Percentiles rank a stretch among this genome's conserved stretches.
These are phyloP conservation scores for Pelodiscus sinensis DNA, from an alignment of 2,113 vertebrate species.

Conservation along the genomic window DNA sequence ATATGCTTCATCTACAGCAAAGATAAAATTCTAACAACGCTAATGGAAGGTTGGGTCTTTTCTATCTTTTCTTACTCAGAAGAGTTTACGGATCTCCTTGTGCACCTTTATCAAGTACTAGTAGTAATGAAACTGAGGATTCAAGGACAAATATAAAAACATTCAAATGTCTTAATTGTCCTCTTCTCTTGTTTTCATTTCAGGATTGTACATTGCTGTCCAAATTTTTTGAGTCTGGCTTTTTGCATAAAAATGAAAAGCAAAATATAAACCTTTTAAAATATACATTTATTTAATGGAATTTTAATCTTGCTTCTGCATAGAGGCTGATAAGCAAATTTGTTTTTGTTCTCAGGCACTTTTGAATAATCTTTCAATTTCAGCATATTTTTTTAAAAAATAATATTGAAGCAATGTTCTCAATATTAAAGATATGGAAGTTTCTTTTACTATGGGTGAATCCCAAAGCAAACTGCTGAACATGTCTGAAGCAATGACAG, in stretches of 20 bases:
- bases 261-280: background rate
- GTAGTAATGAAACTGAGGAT: background rate
- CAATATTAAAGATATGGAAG: background rate
- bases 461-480: background rate
- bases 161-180: fast-evolving
- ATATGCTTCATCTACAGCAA: background rate
- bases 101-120: background rate
- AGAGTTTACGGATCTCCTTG: background rate
- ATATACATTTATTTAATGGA: background rate
- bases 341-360: background rate
- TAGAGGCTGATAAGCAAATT: background rate
- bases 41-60: background rate
- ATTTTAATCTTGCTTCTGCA: background rate
- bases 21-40: background rate
- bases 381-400: background rate
- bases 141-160: background rate
- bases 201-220: background rate
- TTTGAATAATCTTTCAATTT: background rate
- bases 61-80: background rate
- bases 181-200: background rate
- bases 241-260: background rate
- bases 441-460: background rate
- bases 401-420: background rate
- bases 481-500: background rate
- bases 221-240: background rate